Base-by-base conservation (phyloP, 92 coral and sea anemone genomes). In the Phenganax marumi region DNA sequence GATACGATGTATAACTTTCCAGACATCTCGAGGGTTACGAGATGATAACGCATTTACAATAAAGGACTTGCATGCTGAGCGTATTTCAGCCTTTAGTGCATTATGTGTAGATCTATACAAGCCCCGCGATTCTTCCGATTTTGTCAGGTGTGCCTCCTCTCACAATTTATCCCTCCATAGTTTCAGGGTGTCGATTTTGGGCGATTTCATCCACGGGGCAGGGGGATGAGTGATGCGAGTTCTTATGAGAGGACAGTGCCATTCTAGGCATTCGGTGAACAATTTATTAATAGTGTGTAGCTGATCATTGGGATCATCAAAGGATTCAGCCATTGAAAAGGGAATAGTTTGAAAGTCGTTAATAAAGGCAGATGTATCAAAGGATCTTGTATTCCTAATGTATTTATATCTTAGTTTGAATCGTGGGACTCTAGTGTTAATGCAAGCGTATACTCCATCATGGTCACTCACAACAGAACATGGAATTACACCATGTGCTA, bases 341-440 rank as follows among this genome's bases (percentile, higher is more conserved):
- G 43, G 4, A 33, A 33, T 33, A 33, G 43, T 33, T 33, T 33
- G 43, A 33, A 64, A 64, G 66, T 60, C 66, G 12, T 60, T 60
- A 60, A 13, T 60, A 23, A 60, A 60, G 7, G 66, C 66, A 60
- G 3, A 60, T 60, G 5, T 60, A 23, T 60, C 66, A 60, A 60
- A 60, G 66, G 66, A 17, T 65, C 81, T 85, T 60, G 63, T 73
- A 47, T 70, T 60, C 48, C 91, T 52, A 13, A 85, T 74, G 11
- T n/a, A 85, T 73, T 89, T 85, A 60, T 88, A 81, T 50, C 84
- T 84, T 11, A 89, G 86, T 71, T 85, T 88, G 78, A 73, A 81
- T 68, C 86, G 84, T 53, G 80, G 75, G n/a, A 85, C 75, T 25
- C 89, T 73, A n/a, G 85, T 82, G 64, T 89, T 89, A 48, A 70